Evolutionary conservation across 2,113 vertebrate species (phyloP).

Genomic region (Mus musculus): GRCm39 chr12:74175501-74176000

Average conservation of each 20-base stretch:
- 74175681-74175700: slow-evolving; percentile 26
- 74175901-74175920: background rate
- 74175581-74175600: background rate
- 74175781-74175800: background rate
- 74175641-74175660: background rate
- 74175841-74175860: background rate
- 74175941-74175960: background rate
- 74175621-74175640: background rate
- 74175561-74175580: background rate
- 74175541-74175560: background rate
- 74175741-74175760: background rate
- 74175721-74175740: background rate
- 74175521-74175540: background rate
- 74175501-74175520: slow-evolving; percentile 38
- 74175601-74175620: background rate
- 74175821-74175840: background rate
- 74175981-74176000: background rate
- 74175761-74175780: slow-evolving; percentile 25
- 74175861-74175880: background rate
- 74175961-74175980: too few relatives aligned
- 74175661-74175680: slow-evolving; percentile 3
- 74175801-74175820: background rate
- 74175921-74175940: background rate
- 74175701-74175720: background rate
- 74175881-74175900: background rate